phyloP scores from a whole-genome alignment of 1,140 invertebrate species.

The Bombus terrestris region DNA sequence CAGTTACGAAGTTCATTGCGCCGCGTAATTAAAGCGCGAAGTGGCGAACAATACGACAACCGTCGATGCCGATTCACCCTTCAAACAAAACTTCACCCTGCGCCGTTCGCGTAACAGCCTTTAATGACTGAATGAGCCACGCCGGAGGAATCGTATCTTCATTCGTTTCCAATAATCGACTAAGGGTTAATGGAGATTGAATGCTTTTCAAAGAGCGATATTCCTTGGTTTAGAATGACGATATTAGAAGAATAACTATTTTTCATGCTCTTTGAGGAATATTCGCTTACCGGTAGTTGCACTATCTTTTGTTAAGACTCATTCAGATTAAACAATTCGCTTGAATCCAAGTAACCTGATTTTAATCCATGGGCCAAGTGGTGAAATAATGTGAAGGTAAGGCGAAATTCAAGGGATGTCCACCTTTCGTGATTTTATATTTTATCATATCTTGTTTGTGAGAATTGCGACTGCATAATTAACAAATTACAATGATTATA shows the following conservation, averaged over 20 bases:
- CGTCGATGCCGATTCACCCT: constrained; percentile 8
- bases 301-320: too few relatives aligned
- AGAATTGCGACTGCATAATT: too few relatives aligned
- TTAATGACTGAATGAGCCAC: constrained; percentile 20
- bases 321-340: too few relatives aligned
- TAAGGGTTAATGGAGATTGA: not conserved
- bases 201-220: too few relatives aligned
- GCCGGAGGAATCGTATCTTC: not conserved
- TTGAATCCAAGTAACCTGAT: too few relatives aligned
- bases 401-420: too few relatives aligned
- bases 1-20: constrained; percentile 46
- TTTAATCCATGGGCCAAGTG: too few relatives aligned
- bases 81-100: constrained; percentile 33
- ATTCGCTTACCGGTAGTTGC: not conserved
- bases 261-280: not conserved
- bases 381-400: too few relatives aligned
- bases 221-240: not conserved
- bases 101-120: constrained; percentile 15
- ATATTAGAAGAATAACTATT: not conserved
- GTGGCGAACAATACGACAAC: constrained; percentile 36
- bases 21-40: constrained; percentile 45
- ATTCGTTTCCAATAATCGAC: not conserved
- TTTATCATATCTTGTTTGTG: too few relatives aligned
- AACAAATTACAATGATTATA: too few relatives aligned
- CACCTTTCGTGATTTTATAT: too few relatives aligned